Conservation (phyloP, 2,888 invertebrate genomes). For the Onchidella celtica region DNA sequence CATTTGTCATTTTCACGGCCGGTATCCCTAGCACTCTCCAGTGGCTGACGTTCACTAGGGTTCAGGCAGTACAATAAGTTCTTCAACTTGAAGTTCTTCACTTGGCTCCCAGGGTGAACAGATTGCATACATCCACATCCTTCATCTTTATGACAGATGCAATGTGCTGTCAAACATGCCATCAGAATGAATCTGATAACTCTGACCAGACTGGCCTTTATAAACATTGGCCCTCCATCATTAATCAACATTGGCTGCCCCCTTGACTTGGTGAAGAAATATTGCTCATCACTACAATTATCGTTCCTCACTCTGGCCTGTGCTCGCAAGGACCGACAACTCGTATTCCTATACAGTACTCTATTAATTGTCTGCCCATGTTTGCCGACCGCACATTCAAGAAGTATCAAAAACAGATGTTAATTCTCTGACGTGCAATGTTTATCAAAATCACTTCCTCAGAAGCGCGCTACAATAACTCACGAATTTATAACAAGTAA, state of each 20-base stretch:
- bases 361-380: too few relatives aligned
- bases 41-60: neutral
- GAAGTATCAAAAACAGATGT: too few relatives aligned
- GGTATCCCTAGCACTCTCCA: neutral
- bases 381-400: too few relatives aligned
- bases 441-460: too few relatives aligned
- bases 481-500: too few relatives aligned
- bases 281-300: too few relatives aligned
- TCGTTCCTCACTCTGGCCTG: too few relatives aligned
- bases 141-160: slow-evolving; percentile 1
- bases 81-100: neutral
- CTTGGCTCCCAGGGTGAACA: neutral
- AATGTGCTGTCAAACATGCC: slow-evolving; percentile 5
- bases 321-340: too few relatives aligned
- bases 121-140: neutral
- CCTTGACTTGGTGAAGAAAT: too few relatives aligned
- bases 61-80: neutral
- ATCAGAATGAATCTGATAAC: neutral
- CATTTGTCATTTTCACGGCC: slow-evolving; percentile 10
- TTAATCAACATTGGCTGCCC: neutral
- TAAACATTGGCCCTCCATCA: neutral
- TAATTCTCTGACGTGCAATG: too few relatives aligned
- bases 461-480: too few relatives aligned
- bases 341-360: too few relatives aligned
- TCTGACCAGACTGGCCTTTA: neutral